Conservation (phyloP, 1,140 invertebrate species). For the Melanaphis sacchari region DNA sequence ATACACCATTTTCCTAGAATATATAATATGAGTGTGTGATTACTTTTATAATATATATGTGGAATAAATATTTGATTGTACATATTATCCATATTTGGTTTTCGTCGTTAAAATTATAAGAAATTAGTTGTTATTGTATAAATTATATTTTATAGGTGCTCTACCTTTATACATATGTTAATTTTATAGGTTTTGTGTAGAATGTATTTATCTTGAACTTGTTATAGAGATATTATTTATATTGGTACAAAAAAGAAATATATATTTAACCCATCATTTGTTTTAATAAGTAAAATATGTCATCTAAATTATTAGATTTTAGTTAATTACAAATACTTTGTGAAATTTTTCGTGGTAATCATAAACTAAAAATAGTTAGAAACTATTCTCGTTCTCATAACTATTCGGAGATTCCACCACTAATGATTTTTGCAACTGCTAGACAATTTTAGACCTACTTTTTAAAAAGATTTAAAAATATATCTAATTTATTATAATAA, state of each 20-base stretch:
- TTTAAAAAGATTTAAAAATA: background rate
- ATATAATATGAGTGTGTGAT: background rate
- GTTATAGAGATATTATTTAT: background rate
- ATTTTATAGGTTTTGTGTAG: too few species aligned
- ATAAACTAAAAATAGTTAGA: background rate
- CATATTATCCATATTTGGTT: background rate
- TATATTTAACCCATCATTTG: background rate
- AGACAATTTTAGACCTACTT: background rate
- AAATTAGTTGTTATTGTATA: background rate
- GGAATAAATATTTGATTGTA: background rate
- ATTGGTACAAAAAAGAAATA: background rate
- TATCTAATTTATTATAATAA: background rate
- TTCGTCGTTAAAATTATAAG: background rate
- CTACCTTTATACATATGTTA: background rate
- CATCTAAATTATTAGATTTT: background rate
- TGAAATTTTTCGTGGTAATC: background rate
- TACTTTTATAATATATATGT: background rate
- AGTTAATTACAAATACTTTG: background rate
- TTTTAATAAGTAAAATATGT: background rate
- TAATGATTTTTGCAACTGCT: background rate
- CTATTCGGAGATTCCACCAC: background rate
- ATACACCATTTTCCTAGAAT: background rate
- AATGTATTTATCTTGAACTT: background rate
- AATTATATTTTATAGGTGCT: background rate
- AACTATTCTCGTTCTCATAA: background rate